Conservation (phyloP, 2,888 invertebrate genomes). For the Netelia inedita region DNA sequence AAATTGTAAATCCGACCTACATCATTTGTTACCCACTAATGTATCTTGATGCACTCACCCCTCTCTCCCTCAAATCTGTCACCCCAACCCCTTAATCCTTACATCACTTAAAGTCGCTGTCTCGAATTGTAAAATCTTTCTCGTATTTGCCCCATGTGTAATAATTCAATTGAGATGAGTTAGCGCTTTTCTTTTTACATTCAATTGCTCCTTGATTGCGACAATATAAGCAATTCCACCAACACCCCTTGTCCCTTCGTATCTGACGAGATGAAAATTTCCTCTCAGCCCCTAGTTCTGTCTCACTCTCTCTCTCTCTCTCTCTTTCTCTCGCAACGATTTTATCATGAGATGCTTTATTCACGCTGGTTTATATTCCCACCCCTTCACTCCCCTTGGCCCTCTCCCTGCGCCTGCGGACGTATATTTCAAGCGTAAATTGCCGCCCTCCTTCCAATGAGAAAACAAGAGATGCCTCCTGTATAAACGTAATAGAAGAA, state of each 20-base stretch:
- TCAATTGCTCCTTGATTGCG: constrained; percentile 19
- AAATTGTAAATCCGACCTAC: constrained; percentile 35
- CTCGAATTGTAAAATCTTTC: constrained; percentile 28
- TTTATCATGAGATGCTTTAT: constrained; percentile 61
- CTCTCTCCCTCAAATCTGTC: neutral
- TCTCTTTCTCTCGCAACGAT: constrained; percentile 23
- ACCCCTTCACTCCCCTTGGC: constrained; percentile 32
- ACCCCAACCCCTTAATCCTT: too few relatives aligned
- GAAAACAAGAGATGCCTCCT: constrained; percentile 58
- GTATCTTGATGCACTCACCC: neutral
- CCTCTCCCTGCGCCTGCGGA: constrained; percentile 40
- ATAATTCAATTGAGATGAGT: constrained; percentile 62
- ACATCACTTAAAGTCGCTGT: neutral
- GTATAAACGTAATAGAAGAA: constrained; percentile 68
- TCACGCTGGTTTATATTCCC: constrained; percentile 61
- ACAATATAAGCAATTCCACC: constrained; percentile 55
- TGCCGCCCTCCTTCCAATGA: constrained; percentile 67
- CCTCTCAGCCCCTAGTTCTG: constrained; percentile 54
- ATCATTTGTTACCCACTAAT: constrained; percentile 30
- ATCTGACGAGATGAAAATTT: constrained; percentile 60
- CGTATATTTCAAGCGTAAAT: constrained; percentile 73
- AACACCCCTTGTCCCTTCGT: constrained; percentile 43
- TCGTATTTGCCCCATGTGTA: constrained; percentile 33
- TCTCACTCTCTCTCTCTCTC: constrained; percentile 48
- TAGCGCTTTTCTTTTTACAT: constrained; percentile 1